A percentile compares a stretch with the other conserved stretches of the same genome.
These are phyloP conservation scores for Merluccius polli DNA, from an alignment of 2,797 vertebrate genomes.

Conservation along the genomic window DNA sequence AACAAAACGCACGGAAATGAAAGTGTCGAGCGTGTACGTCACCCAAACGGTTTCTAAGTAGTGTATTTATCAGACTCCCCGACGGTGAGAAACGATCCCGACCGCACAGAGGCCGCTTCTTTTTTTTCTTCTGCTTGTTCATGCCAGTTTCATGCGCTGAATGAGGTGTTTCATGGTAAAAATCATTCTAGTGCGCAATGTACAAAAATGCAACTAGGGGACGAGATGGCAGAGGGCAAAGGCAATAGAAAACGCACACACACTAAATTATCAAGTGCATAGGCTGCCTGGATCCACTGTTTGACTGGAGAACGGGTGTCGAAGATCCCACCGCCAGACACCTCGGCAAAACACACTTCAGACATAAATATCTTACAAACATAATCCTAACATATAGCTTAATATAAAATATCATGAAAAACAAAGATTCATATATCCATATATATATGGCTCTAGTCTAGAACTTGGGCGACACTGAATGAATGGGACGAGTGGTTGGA, in stretches of 20 bases:
- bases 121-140: background rate
- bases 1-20: background rate
- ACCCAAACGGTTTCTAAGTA: background rate
- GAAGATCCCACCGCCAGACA: conserved; percentile 38
- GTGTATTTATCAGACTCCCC: background rate
- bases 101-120: background rate
- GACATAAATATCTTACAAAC: conserved; percentile 59
- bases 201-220: background rate
- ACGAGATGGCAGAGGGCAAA: conserved; percentile 11
- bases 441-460: conserved; percentile 62
- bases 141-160: background rate
- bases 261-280: conserved; percentile 24
- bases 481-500: conserved; percentile 33
- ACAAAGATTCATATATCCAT: conserved; percentile 48
- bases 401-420: conserved; percentile 67
- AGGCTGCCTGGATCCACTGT: conserved; percentile 26
- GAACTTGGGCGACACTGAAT: conserved; percentile 50
- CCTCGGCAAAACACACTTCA: conserved; percentile 41
- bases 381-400: conserved; percentile 59
- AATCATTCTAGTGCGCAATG: conserved; percentile 27
- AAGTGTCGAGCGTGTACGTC: background rate
- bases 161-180: background rate
- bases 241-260: conserved; percentile 1
- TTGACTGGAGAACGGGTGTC: conserved; percentile 31
- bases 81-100: background rate